phyloP scores from a whole-genome alignment of 2,113 vertebrate species.

The Euleptes europaea region DNA sequence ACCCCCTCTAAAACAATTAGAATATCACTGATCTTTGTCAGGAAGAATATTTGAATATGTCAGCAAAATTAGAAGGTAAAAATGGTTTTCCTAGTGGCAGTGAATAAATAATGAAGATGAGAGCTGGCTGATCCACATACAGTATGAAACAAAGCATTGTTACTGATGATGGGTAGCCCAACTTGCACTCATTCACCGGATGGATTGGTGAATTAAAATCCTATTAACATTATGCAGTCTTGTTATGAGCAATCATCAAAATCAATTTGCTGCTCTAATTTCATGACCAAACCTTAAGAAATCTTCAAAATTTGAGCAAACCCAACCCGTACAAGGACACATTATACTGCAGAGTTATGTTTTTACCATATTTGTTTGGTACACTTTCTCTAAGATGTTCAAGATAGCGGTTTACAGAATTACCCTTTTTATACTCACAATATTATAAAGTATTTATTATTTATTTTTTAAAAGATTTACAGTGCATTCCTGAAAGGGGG shows the following conservation, averaged over 20 bases:
- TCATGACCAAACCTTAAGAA: constrained; percentile 30
- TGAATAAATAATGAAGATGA: constrained; percentile 34
- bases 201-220: constrained; percentile 61
- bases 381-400: neutral
- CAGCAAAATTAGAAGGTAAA: constrained; percentile 4
- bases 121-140: neutral
- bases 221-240: constrained; percentile 56
- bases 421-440: neutral
- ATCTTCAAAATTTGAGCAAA: constrained; percentile 12
- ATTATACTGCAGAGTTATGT: neutral
- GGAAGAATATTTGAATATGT: constrained; percentile 4
- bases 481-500: too few relatives aligned
- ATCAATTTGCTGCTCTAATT: constrained; percentile 48
- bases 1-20: neutral
- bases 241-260: constrained; percentile 59
- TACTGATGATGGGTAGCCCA: constrained; percentile 31
- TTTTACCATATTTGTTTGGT: neutral
- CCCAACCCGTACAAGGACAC: neutral
- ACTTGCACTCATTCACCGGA: constrained; percentile 46
- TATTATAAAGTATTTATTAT: neutral
- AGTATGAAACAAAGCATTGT: neutral
- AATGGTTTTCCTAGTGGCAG: constrained; percentile 1
- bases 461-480: neutral
- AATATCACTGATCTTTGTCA: constrained; percentile 27
- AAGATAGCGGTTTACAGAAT: neutral